Evolutionary conservation across 1,140 invertebrate species (phyloP), one percentile per base, ranked within the genome.

Genomic region (Galleria mellonella): DNA sequence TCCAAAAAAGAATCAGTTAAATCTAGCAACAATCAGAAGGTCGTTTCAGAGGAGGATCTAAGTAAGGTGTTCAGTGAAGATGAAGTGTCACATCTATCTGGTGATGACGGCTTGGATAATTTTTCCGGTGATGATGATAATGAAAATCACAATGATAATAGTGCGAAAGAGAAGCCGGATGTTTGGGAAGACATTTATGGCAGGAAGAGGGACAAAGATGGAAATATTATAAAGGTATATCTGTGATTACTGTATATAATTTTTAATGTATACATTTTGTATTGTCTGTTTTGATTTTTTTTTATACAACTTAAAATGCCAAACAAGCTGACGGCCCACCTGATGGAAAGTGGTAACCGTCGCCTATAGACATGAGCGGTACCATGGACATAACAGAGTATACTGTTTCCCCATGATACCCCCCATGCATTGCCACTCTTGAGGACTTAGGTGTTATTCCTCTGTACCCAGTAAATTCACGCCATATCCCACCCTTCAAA

Each of bases 101-200:
- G 62, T 49, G 79, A 76, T 67, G 78, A 79, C 37, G 62, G 66
- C 29, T 41, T 62, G 9, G 59, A 64, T 31, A 60, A 46, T 11
- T 59, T 58, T 55, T 55, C 30, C 51, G 59, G 43, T 46, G 57
- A 46, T 47, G 61, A 67, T 54, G 44, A 55, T 43, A 47, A 57
- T 32, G 43, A 17, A 47, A 51, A 65, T 39, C 47, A 46, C 23
- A 59, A 48, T 47, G n/a, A 9, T 9, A 13, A 52, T 39, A 14
- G 68, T 43, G 62, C 72, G 32, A 52, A 81, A 36, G 57, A 76
- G 50, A 75, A 82, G 44, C 70, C 72, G 58, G 71, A 74, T 63
- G 56, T 84, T 15, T 96, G 93, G 90, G 96, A 98, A 89, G 97
- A 98, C 87, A 98, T 98, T 72, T 98, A 98, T 88, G 97, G 97